phyloP scores from a whole-genome alignment of 2,797 vertebrate genomes.

The Sebastes umbrosus region DNA sequence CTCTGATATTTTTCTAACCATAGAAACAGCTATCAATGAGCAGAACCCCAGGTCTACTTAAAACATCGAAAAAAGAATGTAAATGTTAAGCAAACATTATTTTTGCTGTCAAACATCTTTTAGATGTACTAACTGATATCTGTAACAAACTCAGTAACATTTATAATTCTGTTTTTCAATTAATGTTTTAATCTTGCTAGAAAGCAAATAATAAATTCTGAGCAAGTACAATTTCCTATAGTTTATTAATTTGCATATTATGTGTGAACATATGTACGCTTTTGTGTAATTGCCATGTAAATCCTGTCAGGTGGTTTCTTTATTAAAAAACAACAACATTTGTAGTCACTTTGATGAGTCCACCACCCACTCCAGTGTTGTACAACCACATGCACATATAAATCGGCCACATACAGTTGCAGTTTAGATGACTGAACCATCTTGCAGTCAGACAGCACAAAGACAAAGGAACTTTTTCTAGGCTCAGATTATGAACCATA shows the following conservation, averaged over 20 bases:
- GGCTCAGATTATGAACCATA: conserved; percentile 70
- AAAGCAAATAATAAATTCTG: neutral
- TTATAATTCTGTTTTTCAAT: neutral
- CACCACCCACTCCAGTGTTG: conserved; percentile 5
- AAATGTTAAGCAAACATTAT: neutral
- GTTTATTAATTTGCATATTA: neutral
- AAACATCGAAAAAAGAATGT: no score
- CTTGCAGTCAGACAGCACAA: conserved; percentile 30
- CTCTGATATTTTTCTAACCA: neutral
- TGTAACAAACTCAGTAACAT: neutral
- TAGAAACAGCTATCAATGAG: neutral
- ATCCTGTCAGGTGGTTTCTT: neutral
- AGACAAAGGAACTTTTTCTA: conserved; percentile 61
- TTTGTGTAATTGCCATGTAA: neutral
- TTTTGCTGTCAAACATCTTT: neutral
- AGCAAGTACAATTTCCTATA: neutral
- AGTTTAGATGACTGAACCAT: conserved; percentile 43
- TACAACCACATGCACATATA: conserved; percentile 2
- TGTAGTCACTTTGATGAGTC: neutral
- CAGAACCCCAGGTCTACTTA: no score
- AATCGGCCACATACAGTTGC: neutral
- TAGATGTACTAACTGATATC: neutral
- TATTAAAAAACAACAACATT: neutral
- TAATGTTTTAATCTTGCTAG: neutral
- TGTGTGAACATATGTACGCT: neutral